Percentiles rank a stretch among this genome's conserved stretches.
These are phyloP conservation scores for Leptogaster cylindrica DNA, from an alignment of 2,888 invertebrate genomes.

Conservation along the genomic window DNA sequence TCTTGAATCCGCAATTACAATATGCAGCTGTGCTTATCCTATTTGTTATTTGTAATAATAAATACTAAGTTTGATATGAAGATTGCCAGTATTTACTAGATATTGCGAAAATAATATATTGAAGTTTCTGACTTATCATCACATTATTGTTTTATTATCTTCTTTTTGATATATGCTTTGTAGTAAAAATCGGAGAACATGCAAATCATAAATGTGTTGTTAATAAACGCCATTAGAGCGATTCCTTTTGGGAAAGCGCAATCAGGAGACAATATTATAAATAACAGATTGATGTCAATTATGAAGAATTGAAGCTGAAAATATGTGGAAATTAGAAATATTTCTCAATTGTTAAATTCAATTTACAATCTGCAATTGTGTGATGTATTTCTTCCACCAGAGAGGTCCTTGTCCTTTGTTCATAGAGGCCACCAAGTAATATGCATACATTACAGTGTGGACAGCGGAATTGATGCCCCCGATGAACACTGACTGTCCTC, in stretches of 20 bases:
- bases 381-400: conserved; percentile 83
- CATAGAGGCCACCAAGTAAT: conserved; percentile 76
- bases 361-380: conserved; percentile 71
- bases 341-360: not conserved
- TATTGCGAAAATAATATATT: no score
- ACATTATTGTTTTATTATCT: no score
- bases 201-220: conserved; percentile 70
- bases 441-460: conserved; percentile 79
- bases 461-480: conserved; percentile 75
- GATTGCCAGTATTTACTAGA: no score
- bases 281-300: conserved; percentile 65
- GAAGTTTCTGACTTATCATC: no score
- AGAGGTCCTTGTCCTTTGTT: conserved; percentile 71
- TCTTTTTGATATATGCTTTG: conserved; percentile 66
- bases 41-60: no score
- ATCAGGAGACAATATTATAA: conserved; percentile 63
- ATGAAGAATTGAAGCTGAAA: conserved; percentile 69
- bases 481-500: conserved; percentile 69
- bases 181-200: conserved; percentile 73
- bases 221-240: conserved; percentile 66
- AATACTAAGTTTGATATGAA: no score
- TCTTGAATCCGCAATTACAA: no score
- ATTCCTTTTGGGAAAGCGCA: conserved; percentile 68
- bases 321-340: not conserved
- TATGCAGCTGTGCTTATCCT: no score